Percentiles rank a stretch among this genome's conserved stretches.
These are phyloP conservation scores for Hirtodrosophila duncani DNA, from an alignment of 2,888 invertebrate genomes.

Conservation along the genomic window DNA sequence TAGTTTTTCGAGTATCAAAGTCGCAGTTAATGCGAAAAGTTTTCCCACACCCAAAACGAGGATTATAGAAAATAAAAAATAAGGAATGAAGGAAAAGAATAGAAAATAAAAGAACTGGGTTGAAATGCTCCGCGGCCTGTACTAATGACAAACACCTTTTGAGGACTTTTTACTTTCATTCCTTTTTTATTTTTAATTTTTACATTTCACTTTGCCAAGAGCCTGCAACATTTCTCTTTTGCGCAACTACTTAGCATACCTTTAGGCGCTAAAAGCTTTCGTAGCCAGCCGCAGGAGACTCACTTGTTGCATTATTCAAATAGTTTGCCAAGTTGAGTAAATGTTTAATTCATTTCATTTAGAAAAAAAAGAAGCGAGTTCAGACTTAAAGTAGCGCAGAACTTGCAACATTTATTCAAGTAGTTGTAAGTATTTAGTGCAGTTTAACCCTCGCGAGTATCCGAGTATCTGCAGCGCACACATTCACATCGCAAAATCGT, in stretches of 20 bases:
- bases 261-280: conserved; percentile 62
- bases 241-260: conserved; percentile 49
- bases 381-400: conserved; percentile 12
- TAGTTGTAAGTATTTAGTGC: conserved; percentile 45
- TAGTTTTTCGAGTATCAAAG: conserved; percentile 65
- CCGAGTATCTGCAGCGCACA: neutral
- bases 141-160: conserved; percentile 58
- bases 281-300: conserved; percentile 7
- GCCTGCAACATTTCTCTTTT: conserved; percentile 27
- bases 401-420: conserved; percentile 57
- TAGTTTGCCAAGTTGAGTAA: conserved; percentile 27
- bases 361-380: neutral
- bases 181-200: conserved; percentile 13
- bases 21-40: conserved; percentile 63
- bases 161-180: too few relatives aligned
- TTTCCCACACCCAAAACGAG: conserved; percentile 39
- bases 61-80: conserved; percentile 44
- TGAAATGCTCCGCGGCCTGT: too few relatives aligned
- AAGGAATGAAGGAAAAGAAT: conserved; percentile 28
- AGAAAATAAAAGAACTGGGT: too few relatives aligned
- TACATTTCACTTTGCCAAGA: conserved; percentile 22
- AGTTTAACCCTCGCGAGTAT: neutral
- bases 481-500: conserved; percentile 38
- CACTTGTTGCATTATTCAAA: conserved; percentile 53
- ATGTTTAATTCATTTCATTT: conserved; percentile 44